Base-by-base conservation (phyloP, 2,888 invertebrate species). In the Arrhopalites spinosus region DNA sequence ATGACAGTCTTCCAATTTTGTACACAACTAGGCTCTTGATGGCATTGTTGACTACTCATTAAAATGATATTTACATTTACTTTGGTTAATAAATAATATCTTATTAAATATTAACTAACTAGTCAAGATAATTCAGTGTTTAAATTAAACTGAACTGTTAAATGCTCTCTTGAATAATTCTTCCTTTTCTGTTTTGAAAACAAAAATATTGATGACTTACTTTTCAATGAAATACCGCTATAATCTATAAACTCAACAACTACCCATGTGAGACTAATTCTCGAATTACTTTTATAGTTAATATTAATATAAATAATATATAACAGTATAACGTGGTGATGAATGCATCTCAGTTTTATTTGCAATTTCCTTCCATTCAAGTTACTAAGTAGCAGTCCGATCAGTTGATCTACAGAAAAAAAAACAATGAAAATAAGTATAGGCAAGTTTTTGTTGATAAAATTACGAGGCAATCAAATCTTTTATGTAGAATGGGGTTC, bases 11-110 rank as follows among this genome's bases (percentile, higher is more conserved):
- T 53, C 53, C 20, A 53, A 53, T 53, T 53, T 53, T 53, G 53
- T 53, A 53, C 53, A 53, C 53, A 53, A 20, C 53, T 53, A 53
- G 53, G 23, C 53, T 53, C 53, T 36, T 53, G 23, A 53, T 53
- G 53, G 53, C 53, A 53, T 53, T 45, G 47, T 45, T 45, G 17
- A 53, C 53, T 53, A 53, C 17, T 17, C 17, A 53, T 17, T 20
- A 17, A 53, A 17, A 3, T 3, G 15, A 53, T 20, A 20, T 53
- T 20, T 53, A 20, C n/a, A 17, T 5, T 53, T 20, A 5, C 17
- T 20, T 53, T 36, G 36, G 36, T 36, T 36, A 36, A 36, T 36
- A 7, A 36, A 36, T 36, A 36, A n/a, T n/a, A n/a, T n/a, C n/a
- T n/a, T n/a, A n/a, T n/a, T n/a, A n/a, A n/a, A n/a, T n/a, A n/a